Base-by-base conservation (phyloP, 2,888 invertebrate species). In the Myathropa florea region DNA sequence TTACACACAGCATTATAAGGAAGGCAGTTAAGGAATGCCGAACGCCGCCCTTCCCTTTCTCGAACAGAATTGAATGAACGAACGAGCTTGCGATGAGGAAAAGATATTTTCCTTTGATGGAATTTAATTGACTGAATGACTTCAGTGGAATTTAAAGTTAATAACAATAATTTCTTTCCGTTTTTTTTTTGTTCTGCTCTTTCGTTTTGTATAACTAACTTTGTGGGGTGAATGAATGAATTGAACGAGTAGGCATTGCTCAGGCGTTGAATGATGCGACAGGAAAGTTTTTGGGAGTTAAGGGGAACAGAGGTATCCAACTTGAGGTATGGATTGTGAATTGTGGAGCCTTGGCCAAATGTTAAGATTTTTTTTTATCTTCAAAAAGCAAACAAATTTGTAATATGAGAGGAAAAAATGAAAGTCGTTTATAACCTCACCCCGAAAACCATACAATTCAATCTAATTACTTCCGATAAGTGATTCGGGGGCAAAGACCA, bases 71-170 rank as follows among this genome's bases (percentile, higher is more conserved):
- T 18, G 46, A 46, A 18, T 46, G 33, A 12, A 33, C 33, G 33
- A n/a, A n/a, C 33, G 2, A 33, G 46, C 46, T 46, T n/a, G 46
- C 4, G 1, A 46, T 7, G 28, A 61, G 63, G 65, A 30, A 55
- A 18, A 26, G 12, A 33, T 6, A 36, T 46, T 36, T 59, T 68
- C 61, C 46, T 75, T 60, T 79, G 26, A 79, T 79, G 65, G 61
- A 79, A 75, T 63, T 71, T 75, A 83, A 86, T 83, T 82, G 86
- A 83, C 65, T 83, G 86, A 80, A 78, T 75, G 72, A 70, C 60
- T 81, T 78, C 64, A 71, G 23, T 75, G 73, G 86, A 82, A 86
- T 79, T 78, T 67, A 21, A 55, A 86, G 78, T 86, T 79, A 71
- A 78, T 86, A 85, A 86, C 53, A 73, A 23, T 53, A 18, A 59